Percentiles rank a stretch among this genome's conserved stretches.
Evolutionary conservation across 1,140 invertebrate species (phyloP).

Genomic region (Drosophila eugracilis): DNA sequence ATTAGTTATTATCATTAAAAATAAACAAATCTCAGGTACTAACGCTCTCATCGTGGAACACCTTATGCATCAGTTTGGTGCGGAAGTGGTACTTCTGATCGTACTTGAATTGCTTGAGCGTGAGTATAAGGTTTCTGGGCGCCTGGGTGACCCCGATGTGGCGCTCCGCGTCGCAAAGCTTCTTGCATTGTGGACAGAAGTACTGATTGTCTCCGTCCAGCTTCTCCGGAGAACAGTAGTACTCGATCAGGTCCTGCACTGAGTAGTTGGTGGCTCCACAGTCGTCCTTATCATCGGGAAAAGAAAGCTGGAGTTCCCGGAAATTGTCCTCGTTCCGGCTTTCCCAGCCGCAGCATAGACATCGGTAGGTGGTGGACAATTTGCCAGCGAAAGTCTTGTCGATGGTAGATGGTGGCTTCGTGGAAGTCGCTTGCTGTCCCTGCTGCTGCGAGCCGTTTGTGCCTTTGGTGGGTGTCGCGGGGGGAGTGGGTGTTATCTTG

Average conservation of each 20-base stretch:
- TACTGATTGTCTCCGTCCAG: slow-evolving; percentile 93
- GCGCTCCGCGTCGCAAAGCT: slow-evolving; percentile 91
- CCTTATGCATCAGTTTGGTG: slow-evolving; percentile 90
- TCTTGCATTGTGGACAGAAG: slow-evolving; percentile 90
- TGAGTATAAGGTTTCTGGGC: slow-evolving; percentile 91
- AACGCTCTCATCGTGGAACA: slow-evolving; percentile 87
- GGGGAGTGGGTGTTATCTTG: slow-evolving; percentile 19
- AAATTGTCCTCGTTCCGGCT: slow-evolving; percentile 91
- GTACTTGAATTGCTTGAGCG: slow-evolving; percentile 93
- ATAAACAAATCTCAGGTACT: slow-evolving; percentile 22
- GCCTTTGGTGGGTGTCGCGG: slow-evolving; percentile 39
- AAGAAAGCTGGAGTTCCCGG: slow-evolving; percentile 92
- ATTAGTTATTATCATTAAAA: not conserved
- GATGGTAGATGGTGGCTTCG: slow-evolving; percentile 85
- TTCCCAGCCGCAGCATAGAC: slow-evolving; percentile 88
- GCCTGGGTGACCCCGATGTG: slow-evolving; percentile 89
- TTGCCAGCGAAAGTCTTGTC: slow-evolving; percentile 91
- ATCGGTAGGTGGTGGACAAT: slow-evolving; percentile 89
- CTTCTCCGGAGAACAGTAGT: slow-evolving; percentile 91
- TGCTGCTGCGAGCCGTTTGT: slow-evolving; percentile 26
- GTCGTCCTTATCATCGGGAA: slow-evolving; percentile 88
- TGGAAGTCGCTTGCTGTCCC: slow-evolving; percentile 16
- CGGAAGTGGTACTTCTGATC: slow-evolving; percentile 89
- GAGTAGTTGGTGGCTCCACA: slow-evolving; percentile 86
- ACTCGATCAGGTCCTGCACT: slow-evolving; percentile 90